Evolutionary conservation across 2,797 vertebrate species (phyloP).

Genomic region (Enoplosus armatus): DNA sequence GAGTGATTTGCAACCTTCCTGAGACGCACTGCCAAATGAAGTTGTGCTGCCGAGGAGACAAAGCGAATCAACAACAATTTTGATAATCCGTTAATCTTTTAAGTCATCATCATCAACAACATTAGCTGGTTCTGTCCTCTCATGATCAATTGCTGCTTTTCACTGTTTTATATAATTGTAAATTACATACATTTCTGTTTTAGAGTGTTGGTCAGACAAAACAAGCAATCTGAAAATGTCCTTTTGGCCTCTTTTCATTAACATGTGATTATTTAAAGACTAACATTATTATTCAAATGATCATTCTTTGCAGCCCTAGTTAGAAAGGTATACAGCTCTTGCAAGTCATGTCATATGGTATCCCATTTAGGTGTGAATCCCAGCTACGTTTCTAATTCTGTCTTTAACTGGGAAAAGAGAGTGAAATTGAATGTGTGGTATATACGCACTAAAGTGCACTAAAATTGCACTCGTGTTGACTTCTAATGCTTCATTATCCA

Average conservation of each 20-base stretch:
- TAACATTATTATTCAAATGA: not conserved
- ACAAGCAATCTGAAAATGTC: not conserved
- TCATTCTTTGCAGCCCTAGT: not conserved
- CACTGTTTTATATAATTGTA: not conserved
- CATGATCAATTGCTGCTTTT: not conserved
- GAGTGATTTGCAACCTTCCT: too few species aligned
- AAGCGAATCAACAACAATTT: too few species aligned
- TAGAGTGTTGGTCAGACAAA: not conserved
- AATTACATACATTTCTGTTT: not conserved
- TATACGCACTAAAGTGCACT: not conserved
- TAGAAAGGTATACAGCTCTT: not conserved
- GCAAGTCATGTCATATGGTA: constrained; percentile 2
- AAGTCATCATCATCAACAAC: not conserved
- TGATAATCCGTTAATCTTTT: too few species aligned
- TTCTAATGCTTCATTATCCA: constrained; percentile 72
- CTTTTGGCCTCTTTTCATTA: not conserved
- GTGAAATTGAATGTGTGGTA: constrained; percentile 26
- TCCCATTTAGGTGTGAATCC: constrained; percentile 17
- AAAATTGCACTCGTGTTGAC: constrained; percentile 53
- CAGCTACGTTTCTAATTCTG: constrained; percentile 5
- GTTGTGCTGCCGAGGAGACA: too few species aligned
- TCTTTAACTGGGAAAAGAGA: constrained; percentile 28
- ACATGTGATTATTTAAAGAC: not conserved
- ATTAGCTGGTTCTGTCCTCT: not conserved
- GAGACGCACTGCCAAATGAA: not conserved